phyloP scores from a whole-genome alignment of 2,888 invertebrate genomes.

The Tachina fera region DNA sequence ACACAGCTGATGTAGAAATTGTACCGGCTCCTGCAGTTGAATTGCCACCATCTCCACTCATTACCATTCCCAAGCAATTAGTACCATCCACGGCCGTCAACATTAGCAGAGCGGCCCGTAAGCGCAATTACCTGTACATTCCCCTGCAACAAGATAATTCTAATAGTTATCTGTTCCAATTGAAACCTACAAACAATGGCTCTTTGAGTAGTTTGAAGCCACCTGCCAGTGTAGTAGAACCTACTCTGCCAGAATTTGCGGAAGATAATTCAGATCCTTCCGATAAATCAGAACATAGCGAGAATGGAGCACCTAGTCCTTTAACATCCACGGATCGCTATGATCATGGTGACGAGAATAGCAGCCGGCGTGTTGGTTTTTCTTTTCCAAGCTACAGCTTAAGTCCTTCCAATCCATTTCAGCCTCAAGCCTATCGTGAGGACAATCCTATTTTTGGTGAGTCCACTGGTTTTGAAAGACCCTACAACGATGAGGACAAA shows the following conservation, averaged over 20 bases:
- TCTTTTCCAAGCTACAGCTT: conserved; percentile 81
- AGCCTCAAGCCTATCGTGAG: conserved; percentile 82
- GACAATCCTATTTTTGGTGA: conserved; percentile 81
- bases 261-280: conserved; percentile 72
- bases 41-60: conserved; percentile 76
- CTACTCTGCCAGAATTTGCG: conserved; percentile 76
- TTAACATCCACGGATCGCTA: conserved; percentile 72
- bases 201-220: conserved; percentile 78
- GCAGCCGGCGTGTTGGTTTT: conserved; percentile 82
- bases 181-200: conserved; percentile 76
- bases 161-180: conserved; percentile 72
- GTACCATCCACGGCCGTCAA: conserved; percentile 77
- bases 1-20: conserved; percentile 75
- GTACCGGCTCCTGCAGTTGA: conserved; percentile 77
- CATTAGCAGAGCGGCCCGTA: conserved; percentile 73
- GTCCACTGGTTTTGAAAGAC: conserved; percentile 76
- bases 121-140: conserved; percentile 81
- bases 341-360: conserved; percentile 77
- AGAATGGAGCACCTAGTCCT: conserved; percentile 70
- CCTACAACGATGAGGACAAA: conserved; percentile 79
- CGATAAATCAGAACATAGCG: conserved; percentile 79
- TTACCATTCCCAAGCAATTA: conserved; percentile 79
- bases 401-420: conserved; percentile 81
- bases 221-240: conserved; percentile 77
- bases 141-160: conserved; percentile 76